A percentile compares a stretch with the other conserved stretches of the same genome.
phyloP scores from a whole-genome alignment of 2,113 vertebrate genomes.

The Noctilio leporinus region DNA sequence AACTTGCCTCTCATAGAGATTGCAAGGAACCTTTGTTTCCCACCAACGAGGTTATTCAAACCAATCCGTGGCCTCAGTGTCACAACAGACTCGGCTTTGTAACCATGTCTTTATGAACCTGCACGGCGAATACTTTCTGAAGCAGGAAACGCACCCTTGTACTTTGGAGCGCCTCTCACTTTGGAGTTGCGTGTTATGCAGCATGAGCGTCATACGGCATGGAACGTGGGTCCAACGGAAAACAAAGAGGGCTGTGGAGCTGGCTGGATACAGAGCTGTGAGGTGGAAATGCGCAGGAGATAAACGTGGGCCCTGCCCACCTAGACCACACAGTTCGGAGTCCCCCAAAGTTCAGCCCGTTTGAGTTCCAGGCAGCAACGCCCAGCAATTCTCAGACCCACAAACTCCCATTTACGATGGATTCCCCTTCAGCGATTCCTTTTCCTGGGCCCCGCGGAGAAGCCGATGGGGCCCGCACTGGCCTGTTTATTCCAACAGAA shows the following conservation, averaged over 20 bases:
- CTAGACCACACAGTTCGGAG: too few species aligned
- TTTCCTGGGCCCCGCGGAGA: rapidly evolving
- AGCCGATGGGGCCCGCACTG: rapidly evolving
- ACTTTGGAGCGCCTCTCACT: not conserved
- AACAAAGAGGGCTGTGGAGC: not conserved
- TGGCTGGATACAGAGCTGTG: too few species aligned
- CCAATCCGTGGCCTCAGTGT: too few species aligned
- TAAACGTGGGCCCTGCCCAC: not conserved
- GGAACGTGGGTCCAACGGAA: too few species aligned
- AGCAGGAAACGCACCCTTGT: not conserved
- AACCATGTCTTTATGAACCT: too few species aligned
- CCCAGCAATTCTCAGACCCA: not conserved
- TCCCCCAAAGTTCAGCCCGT: too few species aligned
- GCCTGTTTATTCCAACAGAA: too few species aligned
- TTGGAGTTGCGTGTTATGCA: rapidly evolving
- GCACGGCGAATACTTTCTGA: too few species aligned
- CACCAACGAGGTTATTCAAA: not conserved
- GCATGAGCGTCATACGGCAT: too few species aligned
- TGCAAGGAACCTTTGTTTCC: too few species aligned
- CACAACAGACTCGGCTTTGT: not conserved
- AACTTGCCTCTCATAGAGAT: not conserved
- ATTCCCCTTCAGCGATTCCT: not conserved
- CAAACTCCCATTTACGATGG: not conserved
- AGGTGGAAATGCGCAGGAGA: not conserved
- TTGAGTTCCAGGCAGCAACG: not conserved